Base-by-base conservation (phyloP, 2,888 invertebrate genomes). In the Ophion slaviceki region DNA sequence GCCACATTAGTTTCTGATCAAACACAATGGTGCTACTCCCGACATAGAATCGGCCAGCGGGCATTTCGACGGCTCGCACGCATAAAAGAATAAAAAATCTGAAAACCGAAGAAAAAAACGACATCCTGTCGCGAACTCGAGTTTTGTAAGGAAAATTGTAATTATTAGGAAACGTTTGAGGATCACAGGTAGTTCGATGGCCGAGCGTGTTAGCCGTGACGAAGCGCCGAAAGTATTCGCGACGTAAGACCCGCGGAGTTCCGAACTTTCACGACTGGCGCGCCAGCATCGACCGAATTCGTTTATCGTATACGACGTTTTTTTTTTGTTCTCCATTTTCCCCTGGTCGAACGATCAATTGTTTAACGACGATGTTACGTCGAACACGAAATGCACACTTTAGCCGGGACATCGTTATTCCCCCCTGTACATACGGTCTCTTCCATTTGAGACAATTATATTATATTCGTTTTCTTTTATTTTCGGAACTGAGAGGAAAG, bases 401-500 rank as follows among this genome's bases (percentile, higher is more conserved):
- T 82, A 78, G 64, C 80, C 71, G 47, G 67, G 79, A 79, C 78
- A 79, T 84, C 75, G 82, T 86, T 86, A 82, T 85, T 24, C 24
- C 80, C 85, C 81, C 76, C 64, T 82, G 85, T 86, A 85, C 66
- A 86, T 82, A 84, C 28, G 40, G 57, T 64, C 74, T 53, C 71
- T 20, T 17, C 20, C 11, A 62, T 10, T 62, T 59, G 36, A 74
- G 70, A 84, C 47, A n/a, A 72, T 79, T 72, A 79, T 79, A 32
- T 32, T 32, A 32, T 81, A 64, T 61, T 74, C 10, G 32, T 74
- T 47, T 85, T 81, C 86, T 84, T 85, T 81, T 84, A 32, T 89
- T 87, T 87, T 84, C 86, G 87, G 88, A 87, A 90, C 88, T 89
- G 91, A 90, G 82, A 86, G 45, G 32, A 76, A 62, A 70, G 14